phyloP scores from a whole-genome alignment of 92 coral and sea anemone species.

The Epizoanthus scotinus region DNA sequence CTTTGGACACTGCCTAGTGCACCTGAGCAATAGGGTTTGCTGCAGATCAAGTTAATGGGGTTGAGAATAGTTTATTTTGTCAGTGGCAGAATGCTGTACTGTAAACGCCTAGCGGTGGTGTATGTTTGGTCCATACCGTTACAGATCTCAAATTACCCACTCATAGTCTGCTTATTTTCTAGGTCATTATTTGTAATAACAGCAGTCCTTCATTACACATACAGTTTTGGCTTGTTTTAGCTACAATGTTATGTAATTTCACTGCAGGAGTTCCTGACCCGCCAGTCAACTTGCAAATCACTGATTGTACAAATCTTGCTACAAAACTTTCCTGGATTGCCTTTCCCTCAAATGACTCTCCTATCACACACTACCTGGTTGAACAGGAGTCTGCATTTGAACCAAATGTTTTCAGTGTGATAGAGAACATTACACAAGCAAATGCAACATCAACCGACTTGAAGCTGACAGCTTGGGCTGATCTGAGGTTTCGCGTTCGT shows the following conservation, averaged over 20 bases:
- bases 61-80: no score
- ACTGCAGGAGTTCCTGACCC: slow-evolving; percentile 63
- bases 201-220: no score
- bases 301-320: slow-evolving; percentile 49
- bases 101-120: no score
- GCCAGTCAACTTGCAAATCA: slow-evolving; percentile 47
- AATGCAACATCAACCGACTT: slow-evolving; percentile 24
- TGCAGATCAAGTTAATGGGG: no score
- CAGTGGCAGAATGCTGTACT: no score
- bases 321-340: slow-evolving; percentile 73
- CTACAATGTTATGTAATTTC: not conserved
- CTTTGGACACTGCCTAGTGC: no score
- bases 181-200: no score
- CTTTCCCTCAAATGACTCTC: slow-evolving; percentile 55
- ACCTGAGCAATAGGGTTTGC: no score
- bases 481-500: slow-evolving; percentile 75
- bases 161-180: not conserved
- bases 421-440: slow-evolving; percentile 55
- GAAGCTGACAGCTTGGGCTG: slow-evolving; percentile 67
- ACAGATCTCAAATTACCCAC: not conserved
- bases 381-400: slow-evolving; percentile 64
- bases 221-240: not conserved
- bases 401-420: slow-evolving; percentile 43
- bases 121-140: no score
- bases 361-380: slow-evolving; percentile 74